phyloP scores from a whole-genome alignment of 2,888 invertebrate genomes.

The Exephanes ischioxanthus region DNA sequence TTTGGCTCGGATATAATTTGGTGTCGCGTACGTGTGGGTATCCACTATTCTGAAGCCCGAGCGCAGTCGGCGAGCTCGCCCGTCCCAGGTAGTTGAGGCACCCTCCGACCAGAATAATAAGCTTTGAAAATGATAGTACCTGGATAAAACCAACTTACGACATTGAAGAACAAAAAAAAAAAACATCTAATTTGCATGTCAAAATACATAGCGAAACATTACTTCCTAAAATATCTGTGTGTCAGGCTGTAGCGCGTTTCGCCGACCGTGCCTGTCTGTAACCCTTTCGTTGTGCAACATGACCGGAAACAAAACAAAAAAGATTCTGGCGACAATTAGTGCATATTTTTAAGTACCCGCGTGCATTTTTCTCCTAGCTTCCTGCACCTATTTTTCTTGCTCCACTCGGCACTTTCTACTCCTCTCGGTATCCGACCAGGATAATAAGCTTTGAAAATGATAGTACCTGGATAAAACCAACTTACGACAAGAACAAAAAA shows the following conservation, averaged over 20 bases:
- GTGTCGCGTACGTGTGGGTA: constrained; percentile 28
- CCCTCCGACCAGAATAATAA: not conserved
- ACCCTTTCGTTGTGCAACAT: not conserved
- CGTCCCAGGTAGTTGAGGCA: not conserved
- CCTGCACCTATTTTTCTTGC: not conserved
- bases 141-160: not conserved
- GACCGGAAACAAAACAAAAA: not conserved
- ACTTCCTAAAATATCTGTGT: not conserved
- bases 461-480: not conserved
- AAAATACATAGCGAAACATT: not conserved
- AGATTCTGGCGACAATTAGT: too few relatives aligned
- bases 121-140: not conserved
- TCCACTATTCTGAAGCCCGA: not conserved
- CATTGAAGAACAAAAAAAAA: not conserved
- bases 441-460: not conserved
- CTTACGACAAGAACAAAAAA: not conserved
- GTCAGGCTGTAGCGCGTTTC: not conserved
- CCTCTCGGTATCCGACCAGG: not conserved
- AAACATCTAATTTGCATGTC: not conserved
- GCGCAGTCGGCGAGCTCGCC: not conserved
- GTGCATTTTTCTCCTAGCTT: not conserved
- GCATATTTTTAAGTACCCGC: too few relatives aligned
- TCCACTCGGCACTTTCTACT: not conserved
- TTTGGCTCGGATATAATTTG: constrained; percentile 47
- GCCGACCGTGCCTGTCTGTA: too few relatives aligned